Conservation (phyloP, 2,888 invertebrate genomes). For the Cantharis lateralis region DNA sequence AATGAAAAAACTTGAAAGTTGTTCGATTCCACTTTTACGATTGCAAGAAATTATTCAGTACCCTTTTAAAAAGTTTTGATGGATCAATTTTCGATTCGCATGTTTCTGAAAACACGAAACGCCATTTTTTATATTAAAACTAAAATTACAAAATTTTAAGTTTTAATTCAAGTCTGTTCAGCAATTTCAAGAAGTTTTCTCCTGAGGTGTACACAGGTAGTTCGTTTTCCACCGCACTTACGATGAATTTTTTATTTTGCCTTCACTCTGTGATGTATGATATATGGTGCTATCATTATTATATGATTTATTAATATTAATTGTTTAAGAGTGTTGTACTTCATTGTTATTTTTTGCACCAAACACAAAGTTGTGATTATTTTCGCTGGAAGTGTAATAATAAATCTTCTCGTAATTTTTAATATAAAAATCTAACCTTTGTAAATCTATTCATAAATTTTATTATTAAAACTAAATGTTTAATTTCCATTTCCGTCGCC, state of each 20-base stretch:
- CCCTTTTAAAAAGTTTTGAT: background rate
- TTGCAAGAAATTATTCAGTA: background rate
- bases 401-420: background rate
- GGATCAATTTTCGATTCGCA: background rate
- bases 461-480: too few relatives aligned
- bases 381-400: background rate
- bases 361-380: background rate
- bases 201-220: background rate
- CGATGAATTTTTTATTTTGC: background rate
- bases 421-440: background rate
- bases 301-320: background rate
- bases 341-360: background rate
- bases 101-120: background rate
- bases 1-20: background rate
- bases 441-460: background rate
- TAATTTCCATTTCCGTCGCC: too few relatives aligned
- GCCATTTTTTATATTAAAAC: background rate
- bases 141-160: background rate
- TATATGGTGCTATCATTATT: background rate
- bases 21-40: background rate
- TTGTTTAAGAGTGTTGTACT: background rate
- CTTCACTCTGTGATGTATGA: background rate
- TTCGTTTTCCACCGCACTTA: background rate
- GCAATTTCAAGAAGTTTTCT: background rate
- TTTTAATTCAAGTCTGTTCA: background rate